Conservation (phyloP, 1,140 invertebrate genomes). For the Melipona quadrifasciata region DNA sequence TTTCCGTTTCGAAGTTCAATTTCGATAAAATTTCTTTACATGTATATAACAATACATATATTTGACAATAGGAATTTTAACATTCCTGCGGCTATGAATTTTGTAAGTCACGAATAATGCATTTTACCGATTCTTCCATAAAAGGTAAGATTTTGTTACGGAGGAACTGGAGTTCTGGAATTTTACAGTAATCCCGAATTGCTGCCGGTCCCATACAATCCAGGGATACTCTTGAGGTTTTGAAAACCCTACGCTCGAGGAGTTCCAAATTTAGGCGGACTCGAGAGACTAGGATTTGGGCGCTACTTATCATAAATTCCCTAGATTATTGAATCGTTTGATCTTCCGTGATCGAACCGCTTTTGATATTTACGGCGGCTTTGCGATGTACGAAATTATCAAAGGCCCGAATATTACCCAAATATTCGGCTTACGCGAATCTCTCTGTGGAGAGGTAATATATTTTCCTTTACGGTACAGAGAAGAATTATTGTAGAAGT, state of each 20-base stretch:
- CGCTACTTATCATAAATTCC: neutral
- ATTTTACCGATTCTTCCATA: too few relatives aligned
- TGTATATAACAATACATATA: too few relatives aligned
- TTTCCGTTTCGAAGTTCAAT: too few relatives aligned
- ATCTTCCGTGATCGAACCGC: neutral
- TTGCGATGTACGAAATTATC: neutral
- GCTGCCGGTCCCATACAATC: neutral
- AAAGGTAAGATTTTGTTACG: neutral
- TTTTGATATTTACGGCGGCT: too few relatives aligned
- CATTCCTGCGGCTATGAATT: neutral
- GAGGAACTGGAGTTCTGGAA: neutral
- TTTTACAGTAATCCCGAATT: neutral
- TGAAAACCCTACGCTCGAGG: neutral
- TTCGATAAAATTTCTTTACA: too few relatives aligned
- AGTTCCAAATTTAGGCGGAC: neutral
- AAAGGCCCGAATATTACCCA: neutral
- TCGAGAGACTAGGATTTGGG: neutral
- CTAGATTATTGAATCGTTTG: neutral
- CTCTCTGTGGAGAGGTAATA: neutral
- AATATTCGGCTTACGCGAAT: neutral
- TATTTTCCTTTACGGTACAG: neutral
- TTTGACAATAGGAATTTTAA: too few relatives aligned
- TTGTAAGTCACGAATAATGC: too few relatives aligned
- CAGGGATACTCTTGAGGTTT: neutral
- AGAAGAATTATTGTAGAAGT: too few relatives aligned